Evolutionary conservation across 2,113 vertebrate species (phyloP), one percentile per base, ranked within the genome.

Genomic region (Gopherus flavomarginatus): DNA sequence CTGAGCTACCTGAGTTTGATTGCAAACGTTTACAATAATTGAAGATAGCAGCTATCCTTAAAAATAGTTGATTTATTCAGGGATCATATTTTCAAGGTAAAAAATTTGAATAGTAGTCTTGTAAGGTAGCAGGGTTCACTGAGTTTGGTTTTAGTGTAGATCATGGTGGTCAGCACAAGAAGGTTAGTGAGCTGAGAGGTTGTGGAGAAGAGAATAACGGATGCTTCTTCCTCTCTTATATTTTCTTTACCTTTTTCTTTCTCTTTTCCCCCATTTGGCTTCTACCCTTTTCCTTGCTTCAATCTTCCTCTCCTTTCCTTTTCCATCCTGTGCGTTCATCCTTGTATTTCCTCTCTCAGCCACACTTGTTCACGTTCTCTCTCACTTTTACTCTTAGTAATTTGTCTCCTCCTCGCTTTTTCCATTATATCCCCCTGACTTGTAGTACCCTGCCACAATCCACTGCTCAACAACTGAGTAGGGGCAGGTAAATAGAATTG

Each of bases 1-100:
- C 27, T 69, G 0, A 0, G 0, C 88, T 96, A 81, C 78, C 81
- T 22, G 75, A 85, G 54, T 94, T 91, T 83, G n/a, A 94, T 80
- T 87, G 77, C 86, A 94, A 85, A 89, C 89, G 86, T 93, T 95
- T 35, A 12, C 50, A 83, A 75, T 90, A 0, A 1, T 11, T 92
- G 84, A 94, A 93, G 65, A 94, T 31, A 94, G 50, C 92, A 89
- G 88, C 59, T 94, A n/a, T 16, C 53, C 93, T 92, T 94, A 85
- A 96, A 95, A 92, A 52, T 27, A 59, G 27, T 83, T 97, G 90
- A 95, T 96, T 87, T 86, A 92, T 85, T 90, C 78, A 56, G 42
- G 50, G 85, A 65, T 81, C 44, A n/a, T 35, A 92, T 85, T 95
- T 90, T 92, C 94, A 84, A 96, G 77, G 22, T 83, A 83, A 92